Evolutionary conservation across 2,888 invertebrate species (phyloP), one percentile per base, ranked within the genome.

Genomic region (Ormyrus rosae): DNA sequence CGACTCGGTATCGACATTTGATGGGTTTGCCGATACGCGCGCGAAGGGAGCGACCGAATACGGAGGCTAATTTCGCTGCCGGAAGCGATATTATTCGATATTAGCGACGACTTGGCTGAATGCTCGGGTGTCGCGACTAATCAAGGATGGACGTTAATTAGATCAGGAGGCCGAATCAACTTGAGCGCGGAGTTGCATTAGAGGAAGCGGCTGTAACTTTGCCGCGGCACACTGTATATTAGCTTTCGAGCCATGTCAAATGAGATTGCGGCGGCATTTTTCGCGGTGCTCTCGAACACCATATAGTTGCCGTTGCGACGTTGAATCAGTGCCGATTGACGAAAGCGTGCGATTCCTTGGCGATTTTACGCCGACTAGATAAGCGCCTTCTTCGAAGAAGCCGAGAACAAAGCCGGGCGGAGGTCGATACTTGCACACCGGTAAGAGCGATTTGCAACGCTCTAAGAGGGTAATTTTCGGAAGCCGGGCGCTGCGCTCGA

Each of bases 71-170:
- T 68, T 79, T 78, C 70, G 11, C 34, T 34, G 34, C 51, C 48
- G 58, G 51, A 34, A 9, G 11, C 19, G 63, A n/a, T 34, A 46
- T 2, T 61, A 45, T 68, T 56, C 34, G 60, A 51, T 71, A 72
- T 78, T 61, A 77, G 64, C 71, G 64, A 64, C 70, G 71, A 65
- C 58, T 71, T 34, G 70, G 50, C 61, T 53, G 50, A 67, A 53
- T 51, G 65, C 13, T 11, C 11, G 48, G 0, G 61, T 70, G 56
- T 34, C 58, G 50, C 51, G 56, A 61, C 67, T 74, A 68, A 80
- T 80, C 67, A 55, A 80, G 60, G 67, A 71, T 64, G 76, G 51
- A 81, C 80, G 61, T 19, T 81, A 72, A 81, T 81, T 77, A 68
- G 68, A 81, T 81, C 72, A 77, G 63, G 7, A 73, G 67, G 58